Evolutionary conservation across 2,113 vertebrate genomes (phyloP), one percentile per base, ranked within the genome.

Genomic region (Ovibos moschatus): DNA sequence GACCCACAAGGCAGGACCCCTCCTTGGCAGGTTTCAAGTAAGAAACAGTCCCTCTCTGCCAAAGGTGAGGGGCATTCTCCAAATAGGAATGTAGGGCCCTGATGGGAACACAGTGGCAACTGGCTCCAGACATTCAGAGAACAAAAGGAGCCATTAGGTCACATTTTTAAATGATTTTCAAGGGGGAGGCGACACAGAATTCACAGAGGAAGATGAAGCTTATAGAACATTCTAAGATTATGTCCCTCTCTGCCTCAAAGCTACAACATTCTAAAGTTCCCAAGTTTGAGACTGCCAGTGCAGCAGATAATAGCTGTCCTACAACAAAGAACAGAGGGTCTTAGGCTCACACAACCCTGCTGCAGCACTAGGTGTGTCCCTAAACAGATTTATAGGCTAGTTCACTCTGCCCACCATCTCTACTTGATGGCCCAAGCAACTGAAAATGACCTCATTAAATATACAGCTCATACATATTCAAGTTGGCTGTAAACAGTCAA

Each of bases 371-470:
- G 21, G 19, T 25, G 2, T 4, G 2, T 45, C 45, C 28, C 47
- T 74, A 23, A 23, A 8, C 83, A 8, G 1, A 89, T 27, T 11
- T 27, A 40, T 1, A 43, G 45, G 51, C 5, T 17, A 36, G 11
- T 58, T 71, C 79, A 6, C 21, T 62, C 83, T 12, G 15, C 62
- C 67, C 0, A 2, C 45, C 45, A 21, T 64, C n/a, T 95, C 58
- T 36, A 10, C 6, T 10, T 90, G 36, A 90, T 40, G 17, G 53
- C 17, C 43, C 36, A 86, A 25, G 40, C 67, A 87, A 86, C 2
- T 82, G 19, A 86, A 98, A 92, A 87, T 58, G 27, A 95, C 36
- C 43, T 86, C n/a, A 40, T 74, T 30, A 86, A 86, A 87, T 83
- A 64, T 78, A 94, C 27, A 76, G 45, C 5, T 16, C 40, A 94